phyloP scores from a whole-genome alignment of 2,888 invertebrate species.

The Apodemia zela region DNA sequence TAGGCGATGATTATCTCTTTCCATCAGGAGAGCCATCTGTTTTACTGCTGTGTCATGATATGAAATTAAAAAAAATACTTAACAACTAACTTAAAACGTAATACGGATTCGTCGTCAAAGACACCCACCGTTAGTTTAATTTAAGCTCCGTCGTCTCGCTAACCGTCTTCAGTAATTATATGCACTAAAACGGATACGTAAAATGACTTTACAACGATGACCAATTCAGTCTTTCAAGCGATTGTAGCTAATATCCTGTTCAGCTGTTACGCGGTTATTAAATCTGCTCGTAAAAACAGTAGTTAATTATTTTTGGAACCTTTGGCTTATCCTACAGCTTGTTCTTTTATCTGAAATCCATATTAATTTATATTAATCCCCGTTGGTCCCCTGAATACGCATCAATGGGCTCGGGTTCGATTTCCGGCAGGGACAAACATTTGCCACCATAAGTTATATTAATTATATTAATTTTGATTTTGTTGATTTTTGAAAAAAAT shows the following conservation, averaged over 20 bases:
- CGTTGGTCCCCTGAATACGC: too few species aligned
- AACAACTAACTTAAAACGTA: conserved; percentile 32
- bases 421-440: too few species aligned
- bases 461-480: too few species aligned
- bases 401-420: too few species aligned
- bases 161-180: conserved; percentile 62
- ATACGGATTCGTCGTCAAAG: conserved; percentile 45
- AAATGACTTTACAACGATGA: conserved; percentile 62
- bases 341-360: too few species aligned
- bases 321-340: not conserved
- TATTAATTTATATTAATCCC: too few species aligned
- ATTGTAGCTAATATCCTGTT: conserved; percentile 67
- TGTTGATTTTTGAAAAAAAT: too few species aligned
- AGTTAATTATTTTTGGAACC: not conserved
- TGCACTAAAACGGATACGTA: conserved; percentile 69
- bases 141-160: conserved; percentile 64
- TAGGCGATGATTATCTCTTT: too few species aligned
- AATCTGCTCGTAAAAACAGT: conserved; percentile 47
- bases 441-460: too few species aligned
- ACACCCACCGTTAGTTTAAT: conserved; percentile 74
- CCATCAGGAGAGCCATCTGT: too few species aligned
- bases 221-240: conserved; percentile 50
- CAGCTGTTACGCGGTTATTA: conserved; percentile 57
- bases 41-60: too few species aligned
- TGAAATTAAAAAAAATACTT: too few species aligned